A percentile compares a stretch with the other conserved stretches of the same genome.
Evolutionary conservation across 2,888 invertebrate genomes (phyloP).

Genomic region (Brachyptera risi): DNA sequence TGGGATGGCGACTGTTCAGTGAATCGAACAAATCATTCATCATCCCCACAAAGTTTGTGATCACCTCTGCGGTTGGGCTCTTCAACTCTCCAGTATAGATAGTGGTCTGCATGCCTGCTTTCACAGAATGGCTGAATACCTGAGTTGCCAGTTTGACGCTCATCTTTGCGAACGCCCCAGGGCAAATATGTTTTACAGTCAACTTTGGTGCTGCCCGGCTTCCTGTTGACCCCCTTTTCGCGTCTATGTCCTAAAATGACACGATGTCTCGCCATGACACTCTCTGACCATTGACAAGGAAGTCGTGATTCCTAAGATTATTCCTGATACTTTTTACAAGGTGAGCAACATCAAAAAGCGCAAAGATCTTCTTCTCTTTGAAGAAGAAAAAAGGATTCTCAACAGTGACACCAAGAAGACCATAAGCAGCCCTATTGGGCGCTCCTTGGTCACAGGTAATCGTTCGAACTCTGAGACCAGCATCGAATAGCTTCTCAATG

Average conservation of each 20-base stretch:
- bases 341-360: conserved; percentile 35
- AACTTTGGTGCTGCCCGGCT: conserved; percentile 35
- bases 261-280: conserved; percentile 31
- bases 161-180: conserved; percentile 35
- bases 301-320: conserved; percentile 31
- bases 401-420: conserved; percentile 31
- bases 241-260: neutral
- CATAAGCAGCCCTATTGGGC: conserved; percentile 32
- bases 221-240: conserved; percentile 28
- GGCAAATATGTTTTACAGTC: conserved; percentile 34
- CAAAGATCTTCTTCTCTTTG: conserved; percentile 31
- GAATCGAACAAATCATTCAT: conserved; percentile 12
- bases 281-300: conserved; percentile 20
- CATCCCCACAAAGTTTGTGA: neutral
- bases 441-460: conserved; percentile 35
- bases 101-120: conserved; percentile 24
- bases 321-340: conserved; percentile 35
- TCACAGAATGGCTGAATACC: conserved; percentile 36
- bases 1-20: neutral
- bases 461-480: conserved; percentile 33
- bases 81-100: neutral
- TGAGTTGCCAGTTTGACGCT: conserved; percentile 35
- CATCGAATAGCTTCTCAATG: conserved; percentile 24
- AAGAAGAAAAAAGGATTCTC: conserved; percentile 31
- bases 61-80: neutral